Base-by-base conservation (phyloP, 2,888 invertebrate genomes). In the Saturnia japonica region DNA sequence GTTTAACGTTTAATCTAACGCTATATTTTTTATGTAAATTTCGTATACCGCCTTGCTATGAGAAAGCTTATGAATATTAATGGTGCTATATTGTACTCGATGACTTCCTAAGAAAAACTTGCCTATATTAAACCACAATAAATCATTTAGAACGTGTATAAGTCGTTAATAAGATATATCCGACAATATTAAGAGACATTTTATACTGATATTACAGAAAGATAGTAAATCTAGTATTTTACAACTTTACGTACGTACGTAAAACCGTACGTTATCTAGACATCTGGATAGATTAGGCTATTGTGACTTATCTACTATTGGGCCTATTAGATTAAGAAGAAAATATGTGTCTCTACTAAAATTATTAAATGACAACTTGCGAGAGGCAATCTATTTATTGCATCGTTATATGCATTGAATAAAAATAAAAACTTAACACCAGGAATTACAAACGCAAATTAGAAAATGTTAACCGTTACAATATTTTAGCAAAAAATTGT, bases 21-120 rank as follows among this genome's bases (percentile, higher is more conserved):
- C 9, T 12, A 14, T 28, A 19, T 60, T 28, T 64, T 64, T 64
- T 0, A 64, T 40, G 19, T 40, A 40, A 40, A 16, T n/a, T 64
- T 64, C 19, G 40, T 40, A 8, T n/a, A 64, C 19, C 12, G 40
- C 8, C n/a, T 64, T 64, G n/a, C 40, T 40, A 40, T 40, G 64
- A 64, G 64, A 64, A 64, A 64, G 19, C 40, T 22, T n/a, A 40
- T 34, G 34, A 64, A 64, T 64, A 64, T 64, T 19, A 40, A 64
- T 64, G 40, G 34, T 64, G 64, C 40, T 40, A 64, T 64, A 60
- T 60, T 25, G 57, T 60, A 60, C 25, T 60, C 25, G 14, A 60
- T 28, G 57, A 60, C 28, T 60, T 60, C 57, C 57, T 60, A 60
- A 60, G 25, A 60, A 60, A 60, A 60, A 60, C 6, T 28, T 60